Base-by-base conservation (phyloP, 2,797 vertebrate species). In the Lerista edwardsae region DNA sequence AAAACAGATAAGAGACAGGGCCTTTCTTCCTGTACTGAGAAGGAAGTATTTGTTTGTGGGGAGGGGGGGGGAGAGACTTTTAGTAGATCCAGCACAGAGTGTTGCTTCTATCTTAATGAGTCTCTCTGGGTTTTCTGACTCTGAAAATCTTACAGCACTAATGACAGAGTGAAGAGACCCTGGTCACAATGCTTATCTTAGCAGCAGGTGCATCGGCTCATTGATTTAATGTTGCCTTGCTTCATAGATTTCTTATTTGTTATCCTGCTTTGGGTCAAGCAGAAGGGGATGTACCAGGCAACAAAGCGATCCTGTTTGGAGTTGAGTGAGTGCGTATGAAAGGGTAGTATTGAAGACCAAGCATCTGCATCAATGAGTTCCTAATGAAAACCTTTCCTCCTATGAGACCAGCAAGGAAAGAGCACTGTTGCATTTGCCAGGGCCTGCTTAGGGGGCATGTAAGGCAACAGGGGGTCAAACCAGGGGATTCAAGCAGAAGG, bases 101-200 rank as follows among this genome's bases (percentile, higher is more conserved):
- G 80, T 87, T 0, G 81, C 86, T 75, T 31, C 83, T 19, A 4
- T 80, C 84, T 89, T 93, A 87, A 92, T 62, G 93, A 93, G 93
- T 59, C 88, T 91, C 87, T 83, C 86, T 0, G 76, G 93, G 51
- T 82, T 88, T 74, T 47, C 89, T 51, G 86, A 87, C 92, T 82
- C 88, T 21, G 82, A 86, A 86, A 84, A 87, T 89, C 88, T 84
- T 80, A 1, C 77, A 41, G 51, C 65, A 9, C 86, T 65, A 5
- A 74, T 65, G 89, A 19, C 4, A 1, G 68, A 78, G 84, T 0
- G 0, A 79, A 69, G 74, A 84, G 47, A 27, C 84, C 85, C 89
- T 0, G 65, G 76, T 39, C 21, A 81, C 79, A 23, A 36, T 7
- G 90, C 90, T 87, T 25, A 27, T 84, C 89, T 79, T 82, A 79